Evolutionary conservation across 2,888 invertebrate genomes (phyloP), one percentile per base, ranked within the genome.

Genomic region (Crossocerus cetratus): DNA sequence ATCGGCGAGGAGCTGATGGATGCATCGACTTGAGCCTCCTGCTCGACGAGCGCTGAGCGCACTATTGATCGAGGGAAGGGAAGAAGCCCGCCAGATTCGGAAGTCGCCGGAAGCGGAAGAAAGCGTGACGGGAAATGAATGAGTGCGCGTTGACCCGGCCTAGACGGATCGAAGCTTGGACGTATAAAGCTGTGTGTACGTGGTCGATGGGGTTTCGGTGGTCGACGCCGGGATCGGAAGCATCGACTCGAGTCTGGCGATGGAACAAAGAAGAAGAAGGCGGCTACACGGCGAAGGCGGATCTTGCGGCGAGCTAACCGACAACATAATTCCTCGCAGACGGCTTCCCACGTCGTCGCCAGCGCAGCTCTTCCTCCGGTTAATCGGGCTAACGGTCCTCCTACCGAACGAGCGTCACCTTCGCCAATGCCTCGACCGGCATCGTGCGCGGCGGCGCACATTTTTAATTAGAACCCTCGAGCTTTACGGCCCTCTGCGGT

Each of bases 201-300:
- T 54, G 55, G 60, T 64, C 63, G 67, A 62, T 67, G 68, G 73
- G 65, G 32, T 59, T 72, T 68, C 63, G 45, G 44, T 13, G 21
- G 23, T 20, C 53, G 53, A 14, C 58, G 18, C 14, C 69, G 68
- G 72, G 70, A 65, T 65, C 54, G 63, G 73, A 69, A 65, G 62
- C 65, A 76, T 74, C 72, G 69, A 70, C 69, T 78, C 72, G 72
- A 21, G 66, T 69, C 57, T 54, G 63, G n/a, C 44, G 62, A 74
- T 67, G 80, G 80, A 81, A 76, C 83, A 81, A 79, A 78, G 80
- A 77, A 78, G 80, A 77, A 76, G 80, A 80, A 75, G 81, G 62
- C 75, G 82, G 76, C 79, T 86, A 88, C 88, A 88, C 83, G 88
- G 74, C 83, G 83, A 86, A 85, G 88, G 88, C 87, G 88, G 87